Evolutionary conservation across 2,797 vertebrate genomes (phyloP).

Genomic region (Syndactyla subalaris): DNA sequence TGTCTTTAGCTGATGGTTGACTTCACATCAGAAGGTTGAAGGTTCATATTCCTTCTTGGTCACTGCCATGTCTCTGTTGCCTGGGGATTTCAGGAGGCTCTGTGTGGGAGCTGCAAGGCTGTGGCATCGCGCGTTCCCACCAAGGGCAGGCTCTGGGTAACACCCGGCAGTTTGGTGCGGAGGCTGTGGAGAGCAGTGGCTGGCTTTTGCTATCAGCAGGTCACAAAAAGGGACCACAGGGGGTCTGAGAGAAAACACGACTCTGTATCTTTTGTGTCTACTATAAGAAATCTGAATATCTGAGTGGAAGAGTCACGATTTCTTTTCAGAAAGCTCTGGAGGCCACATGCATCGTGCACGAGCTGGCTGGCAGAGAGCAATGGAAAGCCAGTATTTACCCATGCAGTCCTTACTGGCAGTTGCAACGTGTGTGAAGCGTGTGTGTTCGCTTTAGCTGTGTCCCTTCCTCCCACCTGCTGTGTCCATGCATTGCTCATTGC

Average conservation of each 20-base stretch:
- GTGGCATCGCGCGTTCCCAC: neutral
- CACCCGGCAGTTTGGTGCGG: neutral
- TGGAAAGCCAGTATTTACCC: neutral
- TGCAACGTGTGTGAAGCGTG: accelerated
- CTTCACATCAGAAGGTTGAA: neutral
- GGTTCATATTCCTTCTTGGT: neutral
- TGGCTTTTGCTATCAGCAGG: neutral
- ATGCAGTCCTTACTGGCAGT: neutral
- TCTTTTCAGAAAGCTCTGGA: neutral
- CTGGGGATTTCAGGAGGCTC: neutral
- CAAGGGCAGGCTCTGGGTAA: neutral
- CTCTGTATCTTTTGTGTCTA: accelerated
- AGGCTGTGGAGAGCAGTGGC: neutral
- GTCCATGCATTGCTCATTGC: neutral
- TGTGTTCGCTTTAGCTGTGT: accelerated
- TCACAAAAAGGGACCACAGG: neutral
- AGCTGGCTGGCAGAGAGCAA: neutral
- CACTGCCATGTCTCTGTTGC: neutral
- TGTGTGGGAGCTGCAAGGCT: neutral
- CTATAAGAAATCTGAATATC: neutral
- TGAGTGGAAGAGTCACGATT: neutral
- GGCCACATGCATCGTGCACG: neutral
- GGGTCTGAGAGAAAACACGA: accelerated
- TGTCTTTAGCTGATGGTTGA: neutral
- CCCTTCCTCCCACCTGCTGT: neutral